A percentile compares a stretch with the other conserved stretches of the same genome.
These are phyloP conservation scores for Bacillus rossius DNA, from an alignment of 1,140 invertebrate genomes.

Conservation along the genomic window DNA sequence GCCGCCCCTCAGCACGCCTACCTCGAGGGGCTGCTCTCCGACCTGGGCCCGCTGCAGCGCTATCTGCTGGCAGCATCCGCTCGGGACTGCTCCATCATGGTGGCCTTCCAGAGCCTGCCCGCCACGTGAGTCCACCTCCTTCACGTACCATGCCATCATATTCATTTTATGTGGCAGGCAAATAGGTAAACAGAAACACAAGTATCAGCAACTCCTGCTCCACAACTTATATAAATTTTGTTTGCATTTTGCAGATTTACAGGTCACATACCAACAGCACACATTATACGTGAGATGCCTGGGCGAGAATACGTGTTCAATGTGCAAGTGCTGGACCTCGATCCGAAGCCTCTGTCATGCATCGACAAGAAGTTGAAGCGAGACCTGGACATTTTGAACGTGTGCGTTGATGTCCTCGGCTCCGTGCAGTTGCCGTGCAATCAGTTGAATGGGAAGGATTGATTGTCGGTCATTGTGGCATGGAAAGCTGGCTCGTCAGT, in stretches of 20 bases:
- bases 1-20: background rate
- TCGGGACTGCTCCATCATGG: conserved; percentile 52
- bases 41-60: conserved; percentile 37
- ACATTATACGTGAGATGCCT: conserved; percentile 36
- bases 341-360: conserved; percentile 47
- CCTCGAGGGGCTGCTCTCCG: conserved; percentile 5
- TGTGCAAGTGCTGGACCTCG: conserved; percentile 47
- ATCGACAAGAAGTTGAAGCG: conserved; percentile 47
- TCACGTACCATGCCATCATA: too few species aligned
- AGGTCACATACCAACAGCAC: conserved; percentile 5
- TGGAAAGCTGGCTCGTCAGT: background rate
- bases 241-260: conserved; percentile 24
- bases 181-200: too few species aligned
- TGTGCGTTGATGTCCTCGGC: conserved; percentile 27
- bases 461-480: conserved; percentile 37
- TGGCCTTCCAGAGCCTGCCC: conserved; percentile 39
- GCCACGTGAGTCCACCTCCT: background rate
- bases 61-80: conserved; percentile 48
- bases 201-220: too few species aligned
- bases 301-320: conserved; percentile 39
- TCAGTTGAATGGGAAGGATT: too few species aligned
- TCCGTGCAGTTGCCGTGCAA: background rate
- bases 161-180: too few species aligned
- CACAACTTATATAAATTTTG: too few species aligned
- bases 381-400: conserved; percentile 39